Conservation (phyloP, 2,113 vertebrate species). For the Channa maculata region DNA sequence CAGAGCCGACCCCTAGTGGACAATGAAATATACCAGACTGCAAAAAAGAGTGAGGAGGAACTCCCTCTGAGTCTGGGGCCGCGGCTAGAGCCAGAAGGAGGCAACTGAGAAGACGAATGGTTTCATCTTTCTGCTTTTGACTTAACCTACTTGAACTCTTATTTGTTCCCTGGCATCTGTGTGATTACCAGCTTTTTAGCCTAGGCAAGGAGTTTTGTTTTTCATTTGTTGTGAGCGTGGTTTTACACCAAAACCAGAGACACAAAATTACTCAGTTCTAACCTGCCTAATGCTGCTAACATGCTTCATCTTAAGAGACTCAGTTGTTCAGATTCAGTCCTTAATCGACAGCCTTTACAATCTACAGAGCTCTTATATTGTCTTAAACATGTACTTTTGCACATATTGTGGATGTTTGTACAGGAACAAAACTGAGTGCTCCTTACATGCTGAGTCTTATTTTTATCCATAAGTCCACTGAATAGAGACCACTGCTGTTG, state of each 20-base stretch:
- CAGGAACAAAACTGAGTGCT: not conserved
- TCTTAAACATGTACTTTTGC: not conserved
- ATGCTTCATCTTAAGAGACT: slow-evolving; percentile 7
- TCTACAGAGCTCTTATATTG: not conserved
- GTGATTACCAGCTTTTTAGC: slow-evolving; percentile 41
- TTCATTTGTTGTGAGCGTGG: not conserved
- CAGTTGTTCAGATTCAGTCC: too few relatives aligned
- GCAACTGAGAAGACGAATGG: slow-evolving; percentile 51
- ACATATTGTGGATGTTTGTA: slow-evolving; percentile 3
- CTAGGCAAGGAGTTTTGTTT: not conserved
- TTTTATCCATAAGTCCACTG: not conserved
- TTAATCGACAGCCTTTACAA: not conserved
- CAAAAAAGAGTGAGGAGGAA: slow-evolving; percentile 44
- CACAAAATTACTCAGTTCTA: slow-evolving; percentile 27
- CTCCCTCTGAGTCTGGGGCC: not conserved
- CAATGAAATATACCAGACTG: slow-evolving; percentile 80
- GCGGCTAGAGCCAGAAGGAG: slow-evolving; percentile 57
- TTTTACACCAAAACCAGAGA: slow-evolving; percentile 28
- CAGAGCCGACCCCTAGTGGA: slow-evolving; percentile 54
- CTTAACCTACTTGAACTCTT: slow-evolving; percentile 36
- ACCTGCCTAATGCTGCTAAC: slow-evolving; percentile 21
- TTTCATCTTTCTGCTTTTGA: slow-evolving; percentile 17
- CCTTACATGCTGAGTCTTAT: slow-evolving; percentile 26
- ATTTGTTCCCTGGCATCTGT: slow-evolving; percentile 45
- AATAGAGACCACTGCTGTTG: not conserved